Evolutionary conservation across 2,113 vertebrate species (phyloP).

Genomic region (Corydoras sp.): DNA sequence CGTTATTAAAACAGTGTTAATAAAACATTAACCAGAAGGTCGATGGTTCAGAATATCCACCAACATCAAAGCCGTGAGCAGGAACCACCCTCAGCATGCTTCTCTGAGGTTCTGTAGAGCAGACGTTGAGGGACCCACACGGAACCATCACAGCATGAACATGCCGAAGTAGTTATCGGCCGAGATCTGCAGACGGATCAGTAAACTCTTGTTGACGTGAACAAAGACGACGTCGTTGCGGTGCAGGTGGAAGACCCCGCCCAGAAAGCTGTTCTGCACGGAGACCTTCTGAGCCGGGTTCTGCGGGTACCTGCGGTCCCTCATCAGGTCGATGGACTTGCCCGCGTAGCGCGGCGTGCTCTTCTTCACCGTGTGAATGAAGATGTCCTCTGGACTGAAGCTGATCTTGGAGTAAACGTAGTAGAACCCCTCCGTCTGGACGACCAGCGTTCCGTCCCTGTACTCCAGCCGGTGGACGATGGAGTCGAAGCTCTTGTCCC

Average conservation of each 20-base stretch:
- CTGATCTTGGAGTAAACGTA: slow-evolving; percentile 76
- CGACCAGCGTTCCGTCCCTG: slow-evolving; percentile 53
- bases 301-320: slow-evolving; percentile 42
- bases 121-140: too few relatives aligned
- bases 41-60: too few relatives aligned
- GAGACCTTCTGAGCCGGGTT: background rate
- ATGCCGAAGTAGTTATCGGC: slow-evolving; percentile 70
- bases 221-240: slow-evolving; percentile 64
- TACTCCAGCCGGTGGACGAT: slow-evolving; percentile 62
- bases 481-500: slow-evolving; percentile 55
- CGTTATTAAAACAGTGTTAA: too few relatives aligned
- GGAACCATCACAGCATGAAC: slow-evolving; percentile 67
- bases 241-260: slow-evolving; percentile 66
- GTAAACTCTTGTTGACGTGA: slow-evolving; percentile 45
- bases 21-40: too few relatives aligned
- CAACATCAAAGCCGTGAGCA: too few relatives aligned
- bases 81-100: too few relatives aligned
- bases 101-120: too few relatives aligned
- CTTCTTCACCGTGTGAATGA: slow-evolving; percentile 57
- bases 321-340: slow-evolving; percentile 53
- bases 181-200: slow-evolving; percentile 36
- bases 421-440: slow-evolving; percentile 65
- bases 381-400: slow-evolving; percentile 28
- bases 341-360: slow-evolving; percentile 45
- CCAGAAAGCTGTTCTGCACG: slow-evolving; percentile 69